Conservation (phyloP, 1,140 invertebrate genomes). For the Euborellia annulipes region DNA sequence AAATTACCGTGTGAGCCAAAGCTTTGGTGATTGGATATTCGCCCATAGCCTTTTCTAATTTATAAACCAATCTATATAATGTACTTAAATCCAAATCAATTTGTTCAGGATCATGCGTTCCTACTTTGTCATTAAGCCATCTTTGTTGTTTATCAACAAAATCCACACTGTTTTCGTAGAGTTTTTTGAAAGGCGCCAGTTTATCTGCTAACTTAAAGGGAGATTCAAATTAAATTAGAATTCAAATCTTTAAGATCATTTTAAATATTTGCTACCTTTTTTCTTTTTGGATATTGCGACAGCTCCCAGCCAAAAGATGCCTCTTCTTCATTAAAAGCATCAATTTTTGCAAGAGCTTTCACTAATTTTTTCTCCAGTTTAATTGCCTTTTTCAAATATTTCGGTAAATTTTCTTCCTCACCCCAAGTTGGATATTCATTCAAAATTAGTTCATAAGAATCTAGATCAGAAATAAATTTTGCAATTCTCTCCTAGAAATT, state of each 20-base stretch:
- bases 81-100: slow-evolving; percentile 71
- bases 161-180: slow-evolving; percentile 76
- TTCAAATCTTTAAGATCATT: background rate
- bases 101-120: slow-evolving; percentile 69
- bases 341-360: slow-evolving; percentile 62
- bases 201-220: slow-evolving; percentile 38
- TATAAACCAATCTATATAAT: slow-evolving; percentile 67
- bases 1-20: slow-evolving; percentile 39
- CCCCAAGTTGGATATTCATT: slow-evolving; percentile 80
- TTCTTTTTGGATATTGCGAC: slow-evolving; percentile 75
- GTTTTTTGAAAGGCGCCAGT: slow-evolving; percentile 66
- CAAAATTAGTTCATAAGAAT: slow-evolving; percentile 61
- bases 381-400: slow-evolving; percentile 68
- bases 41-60: slow-evolving; percentile 75
- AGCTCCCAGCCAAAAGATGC: slow-evolving; percentile 74
- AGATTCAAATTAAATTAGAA: background rate
- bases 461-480: slow-evolving; percentile 64
- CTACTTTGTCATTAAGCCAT: slow-evolving; percentile 73
- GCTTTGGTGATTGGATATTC: slow-evolving; percentile 43
- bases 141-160: slow-evolving; percentile 67
- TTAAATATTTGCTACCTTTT: slow-evolving; percentile 27
- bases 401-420: slow-evolving; percentile 66
- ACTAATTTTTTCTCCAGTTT: slow-evolving; percentile 51
- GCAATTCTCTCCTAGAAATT: slow-evolving; percentile 30
- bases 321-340: slow-evolving; percentile 86